Conservation (phyloP, 2,113 vertebrate species). For the Pelecanus crispus region DNA sequence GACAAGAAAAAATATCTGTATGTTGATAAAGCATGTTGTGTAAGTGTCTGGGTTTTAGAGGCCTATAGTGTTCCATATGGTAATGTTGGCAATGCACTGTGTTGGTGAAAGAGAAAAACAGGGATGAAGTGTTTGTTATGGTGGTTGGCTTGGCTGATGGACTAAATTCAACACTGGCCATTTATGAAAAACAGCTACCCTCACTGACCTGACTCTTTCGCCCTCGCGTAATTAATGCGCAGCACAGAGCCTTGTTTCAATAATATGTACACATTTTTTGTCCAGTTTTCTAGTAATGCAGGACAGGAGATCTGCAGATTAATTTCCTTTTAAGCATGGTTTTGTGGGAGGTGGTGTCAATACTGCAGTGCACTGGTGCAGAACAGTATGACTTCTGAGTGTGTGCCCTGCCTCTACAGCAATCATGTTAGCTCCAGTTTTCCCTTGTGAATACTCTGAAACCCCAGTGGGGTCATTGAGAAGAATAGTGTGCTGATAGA, state of each 20-base stretch:
- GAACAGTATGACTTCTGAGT: neutral
- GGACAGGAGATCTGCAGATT: neutral
- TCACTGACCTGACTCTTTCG: neutral
- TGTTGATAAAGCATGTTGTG: neutral
- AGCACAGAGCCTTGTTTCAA: neutral
- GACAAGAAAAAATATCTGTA: neutral
- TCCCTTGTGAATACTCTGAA: neutral
- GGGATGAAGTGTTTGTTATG: neutral
- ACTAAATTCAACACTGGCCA: neutral
- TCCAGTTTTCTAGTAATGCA: neutral
- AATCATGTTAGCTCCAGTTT: neutral
- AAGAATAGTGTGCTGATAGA: neutral
- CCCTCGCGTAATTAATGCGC: neutral
- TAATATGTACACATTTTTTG: neutral
- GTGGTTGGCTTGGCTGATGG: neutral
- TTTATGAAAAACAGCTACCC: neutral
- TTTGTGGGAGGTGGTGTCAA: neutral
- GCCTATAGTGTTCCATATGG: neutral
- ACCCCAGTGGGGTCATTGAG: neutral
- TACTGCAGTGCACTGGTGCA: neutral
- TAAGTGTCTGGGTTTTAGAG: neutral
- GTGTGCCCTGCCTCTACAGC: neutral
- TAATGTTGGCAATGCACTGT: neutral
- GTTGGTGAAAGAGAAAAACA: neutral
- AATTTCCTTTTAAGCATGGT: neutral